A percentile compares a stretch with the other conserved stretches of the same genome.
Evolutionary conservation across 2,113 vertebrate genomes (phyloP).

Genomic region (Reinhardtius hippoglossoides): DNA sequence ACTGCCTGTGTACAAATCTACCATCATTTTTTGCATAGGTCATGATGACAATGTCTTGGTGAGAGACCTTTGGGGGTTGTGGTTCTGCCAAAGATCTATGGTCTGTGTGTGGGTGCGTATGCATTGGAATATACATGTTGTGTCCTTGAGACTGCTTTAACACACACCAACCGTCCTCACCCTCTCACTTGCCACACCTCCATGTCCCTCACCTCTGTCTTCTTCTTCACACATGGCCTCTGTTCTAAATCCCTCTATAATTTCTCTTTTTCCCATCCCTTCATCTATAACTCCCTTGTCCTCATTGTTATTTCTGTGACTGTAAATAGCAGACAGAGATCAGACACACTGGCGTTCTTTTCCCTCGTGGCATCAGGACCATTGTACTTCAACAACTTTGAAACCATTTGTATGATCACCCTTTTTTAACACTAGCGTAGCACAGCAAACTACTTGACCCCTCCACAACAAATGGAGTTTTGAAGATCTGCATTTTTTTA

Average conservation of each 20-base stretch:
- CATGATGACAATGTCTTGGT: too few species aligned
- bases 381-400: constrained; percentile 10
- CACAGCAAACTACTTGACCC: constrained; percentile 29
- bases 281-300: constrained; percentile 2
- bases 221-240: background rate
- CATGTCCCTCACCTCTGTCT: too few species aligned
- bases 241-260: constrained; percentile 6
- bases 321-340: constrained; percentile 15
- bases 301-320: constrained; percentile 20
- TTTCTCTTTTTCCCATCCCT: background rate
- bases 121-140: too few species aligned
- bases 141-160: too few species aligned
- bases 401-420: constrained; percentile 26
- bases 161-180: too few species aligned
- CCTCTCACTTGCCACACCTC: too few species aligned
- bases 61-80: too few species aligned
- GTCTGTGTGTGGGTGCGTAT: too few species aligned
- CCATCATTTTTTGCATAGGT: too few species aligned
- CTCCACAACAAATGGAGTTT: constrained; percentile 17
- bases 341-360: background rate
- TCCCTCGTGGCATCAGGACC: background rate
- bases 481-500: constrained; percentile 7
- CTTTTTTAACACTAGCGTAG: constrained; percentile 21
- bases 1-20: too few species aligned
- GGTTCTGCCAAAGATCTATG: too few species aligned